Evolutionary conservation across 2,888 invertebrate species (phyloP), one percentile per base, ranked within the genome.

Genomic region (Dolomedes plantarius): DNA sequence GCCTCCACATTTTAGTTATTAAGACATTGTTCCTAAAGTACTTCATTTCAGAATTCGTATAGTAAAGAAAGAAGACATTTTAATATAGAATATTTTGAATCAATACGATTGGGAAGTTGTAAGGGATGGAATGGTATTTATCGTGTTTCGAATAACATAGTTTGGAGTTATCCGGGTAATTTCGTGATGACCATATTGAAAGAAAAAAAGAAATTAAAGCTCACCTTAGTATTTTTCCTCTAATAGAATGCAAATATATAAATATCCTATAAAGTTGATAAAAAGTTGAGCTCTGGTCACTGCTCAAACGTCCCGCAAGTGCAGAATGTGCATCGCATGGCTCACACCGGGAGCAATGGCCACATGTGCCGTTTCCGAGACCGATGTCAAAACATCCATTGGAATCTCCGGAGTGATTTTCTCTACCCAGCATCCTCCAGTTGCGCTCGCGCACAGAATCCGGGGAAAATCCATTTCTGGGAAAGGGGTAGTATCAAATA

Each of bases 351-450:
- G 19, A 1, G 16, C n/a, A 56, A 3, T 11, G 23, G 3, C 23
- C 23, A 23, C 56, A 56, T 23, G 56, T 56, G 56, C 5, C 56
- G 56, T 23, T 56, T 23, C 23, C 23, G 19, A 56, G 56, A 6
- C 23, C 56, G 56, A 56, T 56, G 56, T 56, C 56, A 56, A n/a
- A 23, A 56, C 56, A 56, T 23, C 56, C 56, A 56, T 56, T 56
- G 56, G 56, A 56, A 56, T 56, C 23, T 23, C 3, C 23, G 5
- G 23, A 23, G 23, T 2, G 16, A 56, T 16, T 23, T 23, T 19
- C 56, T 16, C 56, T 56, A 56, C 56, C 56, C 56, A 56, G 56
- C 7, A 56, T 56, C 5, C 56, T 16, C 23, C 2, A 7, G 7
- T 19, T 23, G 56, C 56, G 56, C 56, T 5, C 19, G 56, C 56